A percentile compares a stretch with the other conserved stretches of the same genome.
phyloP scores from a whole-genome alignment of 1,140 invertebrate genomes.

The Rhagoletis zephyria region DNA sequence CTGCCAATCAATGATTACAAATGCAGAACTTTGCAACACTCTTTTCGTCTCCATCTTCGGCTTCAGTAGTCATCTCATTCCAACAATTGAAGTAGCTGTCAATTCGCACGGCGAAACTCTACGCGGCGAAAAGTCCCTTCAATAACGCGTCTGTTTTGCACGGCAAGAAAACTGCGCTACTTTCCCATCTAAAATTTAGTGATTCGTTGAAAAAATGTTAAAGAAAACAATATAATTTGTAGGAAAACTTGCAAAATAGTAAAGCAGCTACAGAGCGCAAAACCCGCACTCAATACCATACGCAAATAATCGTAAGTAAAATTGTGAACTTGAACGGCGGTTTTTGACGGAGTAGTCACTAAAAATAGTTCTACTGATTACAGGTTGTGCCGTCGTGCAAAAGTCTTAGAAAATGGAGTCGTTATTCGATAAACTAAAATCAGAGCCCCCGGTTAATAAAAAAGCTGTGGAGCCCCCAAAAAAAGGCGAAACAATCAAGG shows the following conservation, averaged over 20 bases:
- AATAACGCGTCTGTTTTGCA: constrained; percentile 34
- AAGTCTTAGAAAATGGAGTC: constrained; percentile 44
- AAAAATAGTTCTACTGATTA: constrained; percentile 25
- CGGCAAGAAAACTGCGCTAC: neutral
- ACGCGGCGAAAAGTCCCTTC: neutral
- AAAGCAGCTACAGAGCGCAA: neutral
- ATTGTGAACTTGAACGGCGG: neutral
- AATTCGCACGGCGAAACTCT: neutral
- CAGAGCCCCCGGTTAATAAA: constrained; percentile 38
- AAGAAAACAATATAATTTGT: neutral
- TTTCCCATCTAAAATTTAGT: neutral
- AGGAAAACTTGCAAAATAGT: neutral
- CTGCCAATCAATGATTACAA: neutral
- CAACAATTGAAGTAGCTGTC: neutral
- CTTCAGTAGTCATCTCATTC: neutral
- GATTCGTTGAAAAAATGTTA: neutral
- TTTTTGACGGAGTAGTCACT: neutral
- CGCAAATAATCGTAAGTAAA: neutral
- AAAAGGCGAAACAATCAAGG: neutral
- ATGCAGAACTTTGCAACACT: constrained; percentile 17
- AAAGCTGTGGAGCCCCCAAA: neutral
- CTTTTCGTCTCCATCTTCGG: neutral
- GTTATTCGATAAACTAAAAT: constrained; percentile 51
- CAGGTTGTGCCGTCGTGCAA: neutral
- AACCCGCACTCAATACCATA: neutral